Conservation (phyloP, 2,888 invertebrate genomes). For the Leucozona laternaria region DNA sequence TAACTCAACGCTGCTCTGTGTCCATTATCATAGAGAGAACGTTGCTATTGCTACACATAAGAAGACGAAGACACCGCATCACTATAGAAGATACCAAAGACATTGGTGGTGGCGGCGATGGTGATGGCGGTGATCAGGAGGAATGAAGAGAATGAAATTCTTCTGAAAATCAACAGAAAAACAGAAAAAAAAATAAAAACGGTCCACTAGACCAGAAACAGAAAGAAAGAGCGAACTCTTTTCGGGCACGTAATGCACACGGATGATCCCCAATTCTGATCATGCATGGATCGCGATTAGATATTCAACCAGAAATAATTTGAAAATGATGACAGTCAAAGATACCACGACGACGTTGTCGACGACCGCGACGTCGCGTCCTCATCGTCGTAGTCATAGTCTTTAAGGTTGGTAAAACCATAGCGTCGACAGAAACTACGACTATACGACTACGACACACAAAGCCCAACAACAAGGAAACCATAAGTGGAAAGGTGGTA, state of each 20-base stretch:
- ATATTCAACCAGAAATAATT: constrained; percentile 84
- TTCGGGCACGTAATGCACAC: constrained; percentile 73
- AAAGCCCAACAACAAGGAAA: constrained; percentile 42
- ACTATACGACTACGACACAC: constrained; percentile 37
- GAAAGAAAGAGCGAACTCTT: constrained; percentile 46
- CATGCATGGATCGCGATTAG: constrained; percentile 84
- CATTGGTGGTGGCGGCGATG: background rate
- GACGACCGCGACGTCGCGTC: constrained; percentile 65
- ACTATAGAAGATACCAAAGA: background rate
- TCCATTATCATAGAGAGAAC: constrained; percentile 70
- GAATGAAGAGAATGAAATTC: constrained; percentile 43
- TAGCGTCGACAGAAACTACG: constrained; percentile 49
- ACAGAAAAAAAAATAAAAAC: constrained; percentile 17
- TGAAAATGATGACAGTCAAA: constrained; percentile 84
- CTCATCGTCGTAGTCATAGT: constrained; percentile 44
- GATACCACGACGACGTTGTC: constrained; percentile 78
- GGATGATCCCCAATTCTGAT: constrained; percentile 78
- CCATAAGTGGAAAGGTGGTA: constrained; percentile 63
- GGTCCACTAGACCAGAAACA: constrained; percentile 57
- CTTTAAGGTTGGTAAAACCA: background rate
- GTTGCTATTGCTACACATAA: constrained; percentile 39
- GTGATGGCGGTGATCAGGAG: background rate
- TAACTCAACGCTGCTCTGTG: constrained; percentile 50
- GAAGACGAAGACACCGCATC: constrained; percentile 8
- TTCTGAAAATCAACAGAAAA: constrained; percentile 58